A percentile compares a stretch with the other conserved stretches of the same genome.
Conservation (phyloP, 2,113 vertebrate genomes). For the Embiotoca jacksoni region DNA sequence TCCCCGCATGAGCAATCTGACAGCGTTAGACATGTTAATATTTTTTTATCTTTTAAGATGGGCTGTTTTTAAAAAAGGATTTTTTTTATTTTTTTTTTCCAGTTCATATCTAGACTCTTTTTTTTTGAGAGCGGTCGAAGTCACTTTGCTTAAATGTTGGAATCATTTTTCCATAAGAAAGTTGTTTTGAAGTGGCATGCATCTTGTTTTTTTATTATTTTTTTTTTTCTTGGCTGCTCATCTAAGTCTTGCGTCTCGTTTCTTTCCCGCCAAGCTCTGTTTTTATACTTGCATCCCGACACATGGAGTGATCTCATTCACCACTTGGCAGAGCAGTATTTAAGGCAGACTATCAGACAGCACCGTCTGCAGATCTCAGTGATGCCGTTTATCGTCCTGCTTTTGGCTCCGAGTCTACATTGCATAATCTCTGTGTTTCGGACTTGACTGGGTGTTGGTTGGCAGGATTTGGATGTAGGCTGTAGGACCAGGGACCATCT, state of each 20-base stretch:
- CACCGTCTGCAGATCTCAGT: slow-evolving; percentile 47
- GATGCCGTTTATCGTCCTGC: slow-evolving; percentile 44
- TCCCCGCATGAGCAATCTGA: background rate
- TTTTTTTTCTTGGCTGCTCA: background rate
- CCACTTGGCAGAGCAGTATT: background rate
- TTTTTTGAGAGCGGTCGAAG: background rate
- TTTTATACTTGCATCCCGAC: slow-evolving; percentile 40
- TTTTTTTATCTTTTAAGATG: too few relatives aligned
- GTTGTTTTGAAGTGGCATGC: background rate
- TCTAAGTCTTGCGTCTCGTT: too few relatives aligned
- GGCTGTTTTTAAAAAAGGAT: too few relatives aligned
- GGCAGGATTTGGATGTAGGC: slow-evolving; percentile 12
- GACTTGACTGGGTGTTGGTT: slow-evolving; percentile 55
- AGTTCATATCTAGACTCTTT: too few relatives aligned
- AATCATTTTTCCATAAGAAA: too few relatives aligned
- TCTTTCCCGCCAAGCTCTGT: slow-evolving; percentile 2
- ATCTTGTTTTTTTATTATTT: background rate
- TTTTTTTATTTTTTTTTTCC: too few relatives aligned
- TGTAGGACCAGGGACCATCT: slow-evolving; percentile 10
- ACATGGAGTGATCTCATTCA: slow-evolving; percentile 17
- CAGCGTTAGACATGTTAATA: too few relatives aligned
- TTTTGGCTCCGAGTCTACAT: slow-evolving; percentile 47
- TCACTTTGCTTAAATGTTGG: too few relatives aligned
- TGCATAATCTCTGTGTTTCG: slow-evolving; percentile 55
- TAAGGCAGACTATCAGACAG: slow-evolving; percentile 7